Percentiles rank a stretch among this genome's conserved stretches.
phyloP scores from a whole-genome alignment of 2,888 invertebrate species.

The Latrodectus elegans region DNA sequence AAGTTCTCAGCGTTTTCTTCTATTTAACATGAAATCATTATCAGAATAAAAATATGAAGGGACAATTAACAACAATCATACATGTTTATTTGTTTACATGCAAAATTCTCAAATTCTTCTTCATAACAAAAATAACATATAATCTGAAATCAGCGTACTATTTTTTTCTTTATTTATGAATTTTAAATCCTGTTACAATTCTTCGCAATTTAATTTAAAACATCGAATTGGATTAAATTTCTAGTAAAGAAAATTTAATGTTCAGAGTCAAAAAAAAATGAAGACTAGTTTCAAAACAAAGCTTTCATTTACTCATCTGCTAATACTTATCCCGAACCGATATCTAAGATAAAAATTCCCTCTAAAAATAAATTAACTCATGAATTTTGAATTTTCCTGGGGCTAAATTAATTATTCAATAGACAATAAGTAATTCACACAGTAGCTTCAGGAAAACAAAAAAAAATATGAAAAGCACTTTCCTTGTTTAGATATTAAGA shows the following conservation, averaged over 20 bases:
- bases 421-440: conserved; percentile 7
- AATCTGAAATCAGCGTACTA: too few relatives aligned
- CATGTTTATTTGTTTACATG: too few relatives aligned
- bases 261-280: neutral
- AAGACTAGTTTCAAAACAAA: too few relatives aligned
- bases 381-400: neutral
- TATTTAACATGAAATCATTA: too few relatives aligned
- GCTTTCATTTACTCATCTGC: too few relatives aligned
- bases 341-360: neutral
- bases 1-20: too few relatives aligned
- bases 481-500: neutral
- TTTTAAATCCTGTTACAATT: neutral
- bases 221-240: neutral
- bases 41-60: too few relatives aligned
- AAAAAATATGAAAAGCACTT: neutral
- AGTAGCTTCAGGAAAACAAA: neutral
- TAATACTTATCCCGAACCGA: too few relatives aligned
- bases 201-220: neutral
- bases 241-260: neutral
- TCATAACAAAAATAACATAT: too few relatives aligned
- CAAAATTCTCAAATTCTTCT: too few relatives aligned
- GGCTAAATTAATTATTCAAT: conserved; percentile 31
- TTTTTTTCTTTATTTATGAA: too few relatives aligned
- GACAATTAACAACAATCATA: too few relatives aligned
- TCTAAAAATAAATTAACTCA: neutral